Conservation (phyloP, 2,888 invertebrate species). For the Eumacrocentrus americanus region DNA sequence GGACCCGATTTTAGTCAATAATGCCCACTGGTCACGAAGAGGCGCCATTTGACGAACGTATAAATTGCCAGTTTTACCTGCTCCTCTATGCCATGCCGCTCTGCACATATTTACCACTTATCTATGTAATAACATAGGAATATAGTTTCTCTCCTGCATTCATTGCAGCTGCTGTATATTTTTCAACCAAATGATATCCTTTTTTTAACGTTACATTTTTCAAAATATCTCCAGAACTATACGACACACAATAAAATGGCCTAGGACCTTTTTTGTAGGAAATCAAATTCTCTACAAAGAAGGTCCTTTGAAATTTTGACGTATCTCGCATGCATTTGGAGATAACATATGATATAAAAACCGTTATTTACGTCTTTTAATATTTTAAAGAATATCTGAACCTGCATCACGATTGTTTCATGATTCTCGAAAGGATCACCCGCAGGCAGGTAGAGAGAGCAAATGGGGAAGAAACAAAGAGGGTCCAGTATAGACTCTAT, state of each 20-base stretch:
- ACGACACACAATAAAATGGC: too few species aligned
- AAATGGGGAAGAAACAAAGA: not conserved
- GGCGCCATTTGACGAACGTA: slow-evolving; percentile 58
- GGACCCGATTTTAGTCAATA: slow-evolving; percentile 39
- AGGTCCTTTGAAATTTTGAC: too few species aligned
- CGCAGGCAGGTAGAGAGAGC: not conserved
- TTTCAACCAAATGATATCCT: too few species aligned
- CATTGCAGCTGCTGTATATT: not conserved
- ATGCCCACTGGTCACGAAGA: slow-evolving; percentile 58
- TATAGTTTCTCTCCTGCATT: not conserved
- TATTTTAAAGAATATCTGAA: not conserved
- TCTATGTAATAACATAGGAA: not conserved
- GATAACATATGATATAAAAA: too few species aligned
- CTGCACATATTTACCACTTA: slow-evolving; percentile 13
- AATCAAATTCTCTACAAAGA: too few species aligned
- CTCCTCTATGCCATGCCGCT: not conserved
- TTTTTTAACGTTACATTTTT: too few species aligned
- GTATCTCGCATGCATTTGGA: too few species aligned
- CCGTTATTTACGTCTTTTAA: too few species aligned
- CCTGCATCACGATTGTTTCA: slow-evolving; percentile 21
- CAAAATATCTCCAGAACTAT: too few species aligned
- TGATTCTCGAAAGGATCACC: slow-evolving; percentile 7
- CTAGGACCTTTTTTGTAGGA: too few species aligned
- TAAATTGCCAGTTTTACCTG: slow-evolving; percentile 47
- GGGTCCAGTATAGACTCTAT: not conserved